A percentile compares a stretch with the other conserved stretches of the same genome.
These are phyloP conservation scores for Euspilapteryx auroguttella DNA, from an alignment of 2,888 invertebrate genomes.

Conservation along the genomic window DNA sequence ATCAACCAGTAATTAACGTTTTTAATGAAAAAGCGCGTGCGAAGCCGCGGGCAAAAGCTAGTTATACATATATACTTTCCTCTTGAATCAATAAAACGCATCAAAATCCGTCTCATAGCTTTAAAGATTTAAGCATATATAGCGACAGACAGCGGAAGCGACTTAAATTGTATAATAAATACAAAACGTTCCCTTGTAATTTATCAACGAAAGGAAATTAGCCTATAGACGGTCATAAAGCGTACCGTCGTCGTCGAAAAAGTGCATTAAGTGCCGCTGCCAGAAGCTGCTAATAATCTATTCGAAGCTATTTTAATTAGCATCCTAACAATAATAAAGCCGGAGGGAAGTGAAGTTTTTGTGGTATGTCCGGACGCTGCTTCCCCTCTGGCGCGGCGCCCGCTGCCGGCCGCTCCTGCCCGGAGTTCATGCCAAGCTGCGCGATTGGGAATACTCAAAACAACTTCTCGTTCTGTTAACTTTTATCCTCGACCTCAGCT, in stretches of 20 bases:
- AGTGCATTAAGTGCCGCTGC: constrained; percentile 48
- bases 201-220: too few relatives aligned
- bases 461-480: constrained; percentile 32
- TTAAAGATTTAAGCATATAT: too few relatives aligned
- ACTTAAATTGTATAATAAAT: too few relatives aligned
- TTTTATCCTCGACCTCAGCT: constrained; percentile 23
- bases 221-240: constrained; percentile 55
- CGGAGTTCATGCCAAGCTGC: constrained; percentile 7
- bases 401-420: constrained; percentile 11
- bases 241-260: constrained; percentile 56
- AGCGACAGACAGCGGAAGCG: too few relatives aligned
- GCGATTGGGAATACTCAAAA: constrained; percentile 37
- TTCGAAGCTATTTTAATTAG: constrained; percentile 57
- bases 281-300: constrained; percentile 54
- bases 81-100: too few relatives aligned
- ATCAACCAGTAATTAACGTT: too few relatives aligned
- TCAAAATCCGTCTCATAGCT: too few relatives aligned
- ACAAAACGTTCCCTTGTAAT: too few relatives aligned
- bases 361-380: constrained; percentile 29
- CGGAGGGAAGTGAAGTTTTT: constrained; percentile 36
- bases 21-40: too few relatives aligned
- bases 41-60: too few relatives aligned
- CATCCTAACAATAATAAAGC: constrained; percentile 49
- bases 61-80: too few relatives aligned
- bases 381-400: constrained; percentile 9